Evolutionary conservation across 2,888 invertebrate genomes (phyloP), one percentile per base, ranked within the genome.

Genomic region (Epicampocera succincta): DNA sequence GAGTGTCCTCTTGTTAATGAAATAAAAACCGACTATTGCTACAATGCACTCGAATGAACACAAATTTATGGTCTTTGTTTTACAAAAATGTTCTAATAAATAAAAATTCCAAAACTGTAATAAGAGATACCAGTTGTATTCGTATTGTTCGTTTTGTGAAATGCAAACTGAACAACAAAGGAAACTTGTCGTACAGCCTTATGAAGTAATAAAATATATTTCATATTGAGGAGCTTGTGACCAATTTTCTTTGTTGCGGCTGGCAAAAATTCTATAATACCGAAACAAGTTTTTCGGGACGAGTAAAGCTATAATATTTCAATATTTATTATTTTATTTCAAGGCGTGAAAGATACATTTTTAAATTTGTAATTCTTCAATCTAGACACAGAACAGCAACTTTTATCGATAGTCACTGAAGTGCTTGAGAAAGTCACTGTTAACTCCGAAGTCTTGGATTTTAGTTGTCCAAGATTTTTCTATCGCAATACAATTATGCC

Each of bases 61-160:
- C 33, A 60, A 72, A 61, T 61, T 72, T 72, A 61, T 72, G 72
- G 71, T 40, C 50, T 50, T 50, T 72, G 48, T 48, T 48, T 21
- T 33, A 71, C 21, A 29, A 60, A 50, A 48, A 58, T 40, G 13
- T n/a, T 72, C 6, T 42, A 50, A 61, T 58, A 50, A 40, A 46
- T 52, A 40, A 66, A 40, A 50, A 25, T 66, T 40, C 13, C 19
- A 12, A 13, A 25, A n/a, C 19, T 5, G 33, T 13, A 19, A 40
- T 21, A 38, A 3, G 40, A 50, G 50, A 63, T 48, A 38, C 12
- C 50, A 58, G 13, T 58, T 58, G 58, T 21, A 21, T 63, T 58
- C 40, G 58, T 21, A 21, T 63, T 44, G 44, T 48, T 50, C 15
- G 2, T 50, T 40, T 58, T 19, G 19, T 8, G 38, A 38, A 19